Evolutionary conservation across 2,797 vertebrate species (phyloP).

Genomic region (Lepidocolaptes lacrymiger): DNA sequence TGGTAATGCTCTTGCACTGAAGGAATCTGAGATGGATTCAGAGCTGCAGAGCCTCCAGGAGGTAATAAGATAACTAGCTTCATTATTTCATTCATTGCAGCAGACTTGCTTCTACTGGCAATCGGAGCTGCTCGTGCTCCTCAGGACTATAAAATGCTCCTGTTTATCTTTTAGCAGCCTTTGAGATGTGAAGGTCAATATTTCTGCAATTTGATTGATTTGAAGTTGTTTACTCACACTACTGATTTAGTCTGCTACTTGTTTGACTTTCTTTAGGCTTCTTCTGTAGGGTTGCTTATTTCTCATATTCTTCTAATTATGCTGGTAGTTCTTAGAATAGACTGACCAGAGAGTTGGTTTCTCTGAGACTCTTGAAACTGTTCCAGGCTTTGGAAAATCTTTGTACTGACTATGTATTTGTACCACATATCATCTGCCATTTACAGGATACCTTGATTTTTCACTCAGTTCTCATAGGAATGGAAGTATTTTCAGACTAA

Average conservation of each 20-base stretch:
- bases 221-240: background rate
- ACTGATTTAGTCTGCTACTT: background rate
- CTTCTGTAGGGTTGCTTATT: background rate
- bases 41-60: conserved; percentile 19
- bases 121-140: background rate
- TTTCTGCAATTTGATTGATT: background rate
- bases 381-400: background rate
- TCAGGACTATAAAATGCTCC: background rate
- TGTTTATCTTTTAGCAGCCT: background rate
- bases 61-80: conserved; percentile 1
- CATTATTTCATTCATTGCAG: conserved; percentile 2
- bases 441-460: background rate
- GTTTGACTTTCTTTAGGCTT: background rate
- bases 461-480: background rate
- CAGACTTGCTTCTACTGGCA: conserved; percentile 6
- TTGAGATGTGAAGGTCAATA: background rate
- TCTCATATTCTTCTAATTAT: background rate
- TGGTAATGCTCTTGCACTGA: background rate
- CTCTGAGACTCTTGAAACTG: background rate
- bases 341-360: background rate
- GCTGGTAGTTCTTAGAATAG: background rate
- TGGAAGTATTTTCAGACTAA: background rate
- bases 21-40: background rate
- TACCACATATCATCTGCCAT: background rate
- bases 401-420: background rate